These are phyloP conservation scores for Saxicola maurus DNA, from an alignment of 2,797 vertebrate genomes.

Conservation along the genomic window DNA sequence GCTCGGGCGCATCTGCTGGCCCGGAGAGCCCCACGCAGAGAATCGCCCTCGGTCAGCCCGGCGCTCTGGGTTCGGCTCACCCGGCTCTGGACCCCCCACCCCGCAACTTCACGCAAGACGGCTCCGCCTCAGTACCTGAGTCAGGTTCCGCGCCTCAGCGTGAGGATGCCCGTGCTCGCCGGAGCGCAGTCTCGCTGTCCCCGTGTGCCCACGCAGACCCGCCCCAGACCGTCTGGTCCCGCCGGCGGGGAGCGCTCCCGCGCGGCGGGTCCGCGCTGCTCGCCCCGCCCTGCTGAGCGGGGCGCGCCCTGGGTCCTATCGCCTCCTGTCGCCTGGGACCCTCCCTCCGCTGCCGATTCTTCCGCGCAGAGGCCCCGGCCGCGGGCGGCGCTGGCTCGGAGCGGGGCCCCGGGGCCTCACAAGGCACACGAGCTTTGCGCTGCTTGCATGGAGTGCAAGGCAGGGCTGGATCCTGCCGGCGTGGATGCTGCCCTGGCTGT, in stretches of 20 bases:
- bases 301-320: not conserved
- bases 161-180: not conserved
- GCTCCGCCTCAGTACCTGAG: slow-evolving; percentile 26
- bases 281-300: not conserved
- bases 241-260: not conserved
- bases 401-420: not conserved
- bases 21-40: not conserved
- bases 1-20: not conserved
- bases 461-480: not conserved
- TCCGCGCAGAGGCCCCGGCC: not conserved
- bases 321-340: not conserved
- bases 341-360: not conserved
- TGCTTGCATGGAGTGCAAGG: not conserved
- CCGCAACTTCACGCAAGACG: not conserved
- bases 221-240: not conserved
- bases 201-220: not conserved
- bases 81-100: not conserved
- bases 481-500: not conserved
- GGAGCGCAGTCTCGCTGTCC: not conserved
- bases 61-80: not conserved
- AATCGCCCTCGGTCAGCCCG: not conserved
- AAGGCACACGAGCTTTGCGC: not conserved
- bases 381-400: not conserved
- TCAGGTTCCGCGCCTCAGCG: not conserved
- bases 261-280: not conserved